Conservation (phyloP, 1,140 invertebrate genomes). For the Procambarus virginalis region DNA sequence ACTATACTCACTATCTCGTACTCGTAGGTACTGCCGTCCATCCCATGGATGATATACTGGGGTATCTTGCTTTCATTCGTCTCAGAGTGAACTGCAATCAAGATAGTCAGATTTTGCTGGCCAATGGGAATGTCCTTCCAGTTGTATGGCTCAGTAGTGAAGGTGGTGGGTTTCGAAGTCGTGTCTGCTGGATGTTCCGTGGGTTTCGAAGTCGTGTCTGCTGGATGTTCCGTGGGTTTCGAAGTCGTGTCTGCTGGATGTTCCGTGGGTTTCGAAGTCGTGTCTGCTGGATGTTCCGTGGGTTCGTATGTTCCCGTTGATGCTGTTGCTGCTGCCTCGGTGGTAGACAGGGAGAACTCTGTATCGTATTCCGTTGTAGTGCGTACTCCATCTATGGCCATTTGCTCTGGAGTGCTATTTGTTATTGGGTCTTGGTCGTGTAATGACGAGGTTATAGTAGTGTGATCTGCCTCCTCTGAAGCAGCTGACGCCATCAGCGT, state of each 20-base stretch:
- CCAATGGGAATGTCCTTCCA: slow-evolving; percentile 15
- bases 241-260: background rate
- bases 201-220: background rate
- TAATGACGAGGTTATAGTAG: background rate
- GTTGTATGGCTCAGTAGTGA: slow-evolving; percentile 23
- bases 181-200: background rate
- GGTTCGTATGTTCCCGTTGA: background rate
- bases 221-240: background rate
- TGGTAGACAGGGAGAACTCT: background rate
- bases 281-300: too few species aligned
- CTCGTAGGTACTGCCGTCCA: slow-evolving; percentile 54
- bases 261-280: background rate
- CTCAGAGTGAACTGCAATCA: slow-evolving; percentile 60
- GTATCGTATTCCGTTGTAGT: background rate
- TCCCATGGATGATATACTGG: slow-evolving; percentile 62
- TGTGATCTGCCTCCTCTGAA: background rate
- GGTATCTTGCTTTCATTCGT: slow-evolving; percentile 54
- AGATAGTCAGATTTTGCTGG: slow-evolving; percentile 57
- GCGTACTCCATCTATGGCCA: background rate
- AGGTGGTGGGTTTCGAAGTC: background rate
- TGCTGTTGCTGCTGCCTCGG: background rate
- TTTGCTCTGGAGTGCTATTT: background rate
- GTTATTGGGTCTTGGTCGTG: background rate
- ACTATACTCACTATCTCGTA: slow-evolving; percentile 63
- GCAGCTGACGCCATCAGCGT: background rate